Percentiles rank a stretch among this genome's conserved stretches.
Conservation (phyloP, 2,888 invertebrate species). For the Watsonalla binaria region DNA sequence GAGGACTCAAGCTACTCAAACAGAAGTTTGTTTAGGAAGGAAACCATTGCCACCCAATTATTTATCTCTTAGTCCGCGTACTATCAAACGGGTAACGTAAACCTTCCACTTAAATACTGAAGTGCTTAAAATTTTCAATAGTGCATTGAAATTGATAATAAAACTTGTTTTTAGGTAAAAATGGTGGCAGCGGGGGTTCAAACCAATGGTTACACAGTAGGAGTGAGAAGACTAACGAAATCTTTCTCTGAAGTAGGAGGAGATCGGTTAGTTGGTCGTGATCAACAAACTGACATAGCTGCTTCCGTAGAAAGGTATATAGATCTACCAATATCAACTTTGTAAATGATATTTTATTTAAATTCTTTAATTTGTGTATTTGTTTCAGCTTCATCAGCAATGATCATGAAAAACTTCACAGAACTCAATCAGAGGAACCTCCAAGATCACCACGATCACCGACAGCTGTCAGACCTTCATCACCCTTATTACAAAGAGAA, state of each 20-base stretch:
- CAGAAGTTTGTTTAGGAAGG: constrained; percentile 85
- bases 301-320: constrained; percentile 59
- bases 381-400: constrained; percentile 53
- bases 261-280: constrained; percentile 53
- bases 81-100: constrained; percentile 84
- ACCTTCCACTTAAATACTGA: background rate
- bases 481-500: constrained; percentile 64
- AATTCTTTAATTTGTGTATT: background rate
- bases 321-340: too few relatives aligned
- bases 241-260: constrained; percentile 87
- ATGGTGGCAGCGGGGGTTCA: constrained; percentile 95
- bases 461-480: constrained; percentile 63
- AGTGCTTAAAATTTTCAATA: background rate
- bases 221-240: constrained; percentile 85
- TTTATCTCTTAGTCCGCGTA: constrained; percentile 87
- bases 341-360: too few relatives aligned
- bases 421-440: constrained; percentile 92
- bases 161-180: constrained; percentile 78
- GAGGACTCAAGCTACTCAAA: constrained; percentile 96
- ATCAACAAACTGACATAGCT: constrained; percentile 47
- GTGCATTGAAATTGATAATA: background rate
- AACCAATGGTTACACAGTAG: constrained; percentile 86
- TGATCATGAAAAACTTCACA: constrained; percentile 87
- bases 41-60: constrained; percentile 84
- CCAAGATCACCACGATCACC: constrained; percentile 85